Evolutionary conservation across 2,888 invertebrate genomes (phyloP), one percentile per base, ranked within the genome.

Genomic region (Griposia aprilina): DNA sequence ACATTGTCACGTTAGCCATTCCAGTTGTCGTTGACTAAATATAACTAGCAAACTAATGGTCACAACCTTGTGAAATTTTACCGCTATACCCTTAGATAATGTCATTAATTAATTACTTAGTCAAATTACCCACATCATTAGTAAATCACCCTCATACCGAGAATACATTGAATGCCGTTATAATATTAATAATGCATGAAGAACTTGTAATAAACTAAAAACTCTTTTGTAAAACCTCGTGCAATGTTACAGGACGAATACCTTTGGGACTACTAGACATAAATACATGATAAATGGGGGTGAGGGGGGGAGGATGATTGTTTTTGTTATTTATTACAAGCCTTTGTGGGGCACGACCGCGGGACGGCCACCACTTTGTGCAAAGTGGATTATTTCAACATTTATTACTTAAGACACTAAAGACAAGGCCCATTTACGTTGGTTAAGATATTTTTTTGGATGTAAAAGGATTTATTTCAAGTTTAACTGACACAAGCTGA

Each of bases 311-410:
- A 67, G 15, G 60, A 26, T 41, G 60, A 67, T 76, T 81, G 82
- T 65, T 80, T 80, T 67, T 41, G 76, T 55, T 75, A 82, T 76
- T 76, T 80, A 76, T 76, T 76, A 55, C 48, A 76, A 10, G 82
- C 20, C 41, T 62, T 81, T 62, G 55, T 23, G 17, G 20, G 41
- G 17, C 55, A 11, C 78, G 41, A 52, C 48, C 41, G 50, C 20
- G 41, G 13, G 26, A 63, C 52, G 55, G 17, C 55, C 48, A 50
- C 20, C 81, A 82, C 76, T 80, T 62, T 67, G 60, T 57, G n/a
- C n/a, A 52, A 76, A 80, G 67, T 80, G 80, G 82, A 82, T 82
- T 76, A 67, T 76, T 67, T 36, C 41, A 11, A 82, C 80, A 62
- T 80, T 62, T 82, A 67, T 80, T 82, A 67, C 67, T 41, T 67